Percentiles rank a stretch among this genome's conserved stretches.
Conservation (phyloP, 2,797 vertebrate species). For the Geotrypetes seraphini region DNA sequence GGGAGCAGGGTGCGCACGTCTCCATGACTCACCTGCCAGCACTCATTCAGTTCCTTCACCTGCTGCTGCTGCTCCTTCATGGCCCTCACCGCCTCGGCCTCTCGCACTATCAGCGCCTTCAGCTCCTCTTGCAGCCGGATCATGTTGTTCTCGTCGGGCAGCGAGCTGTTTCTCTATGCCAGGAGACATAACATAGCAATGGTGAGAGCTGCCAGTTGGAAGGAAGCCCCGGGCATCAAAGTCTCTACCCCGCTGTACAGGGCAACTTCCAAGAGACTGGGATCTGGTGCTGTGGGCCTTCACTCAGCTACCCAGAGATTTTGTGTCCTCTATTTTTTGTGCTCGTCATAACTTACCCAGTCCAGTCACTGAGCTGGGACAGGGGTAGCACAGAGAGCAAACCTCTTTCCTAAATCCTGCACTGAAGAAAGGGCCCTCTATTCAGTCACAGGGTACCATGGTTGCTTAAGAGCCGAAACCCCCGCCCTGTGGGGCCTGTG, state of each 20-base stretch:
- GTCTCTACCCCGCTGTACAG: neutral
- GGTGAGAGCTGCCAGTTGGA: neutral
- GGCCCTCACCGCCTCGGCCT: slow-evolving; percentile 70
- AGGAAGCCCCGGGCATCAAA: neutral
- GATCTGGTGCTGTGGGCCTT: no score
- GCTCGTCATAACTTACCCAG: no score
- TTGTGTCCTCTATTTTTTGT: no score
- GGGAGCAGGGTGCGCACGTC: neutral
- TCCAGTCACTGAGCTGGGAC: no score
- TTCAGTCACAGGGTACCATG: no score
- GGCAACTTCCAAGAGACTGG: no score
- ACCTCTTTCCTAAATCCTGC: no score
- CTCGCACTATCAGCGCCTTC: slow-evolving; percentile 80
- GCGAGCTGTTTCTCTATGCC: slow-evolving; percentile 67
- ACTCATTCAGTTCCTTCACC: slow-evolving; percentile 80
- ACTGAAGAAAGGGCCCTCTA: no score
- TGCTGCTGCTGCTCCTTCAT: slow-evolving; percentile 77
- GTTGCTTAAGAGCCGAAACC: no score
- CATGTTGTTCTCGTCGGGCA: slow-evolving; percentile 85
- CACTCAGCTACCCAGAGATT: no score
- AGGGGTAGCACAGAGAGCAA: no score
- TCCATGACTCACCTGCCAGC: slow-evolving; percentile 79
- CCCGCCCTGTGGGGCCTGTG: no score
- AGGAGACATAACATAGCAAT: neutral
- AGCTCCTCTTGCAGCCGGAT: slow-evolving; percentile 80